A percentile compares a stretch with the other conserved stretches of the same genome.
phyloP scores from a whole-genome alignment of 2,113 vertebrate genomes.

The Litocranius walleri region DNA sequence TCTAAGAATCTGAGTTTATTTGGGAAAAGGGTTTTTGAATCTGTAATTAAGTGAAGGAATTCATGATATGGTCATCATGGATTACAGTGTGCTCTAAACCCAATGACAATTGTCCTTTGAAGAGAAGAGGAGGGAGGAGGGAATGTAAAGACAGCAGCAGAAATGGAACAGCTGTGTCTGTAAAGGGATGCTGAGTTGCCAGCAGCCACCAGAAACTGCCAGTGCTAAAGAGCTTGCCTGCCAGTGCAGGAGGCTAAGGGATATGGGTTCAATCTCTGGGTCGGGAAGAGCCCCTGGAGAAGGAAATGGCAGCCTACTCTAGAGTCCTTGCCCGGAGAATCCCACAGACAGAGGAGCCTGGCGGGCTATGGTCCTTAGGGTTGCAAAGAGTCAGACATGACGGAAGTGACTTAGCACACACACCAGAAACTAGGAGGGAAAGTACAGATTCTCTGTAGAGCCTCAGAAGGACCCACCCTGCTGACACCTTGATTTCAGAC shows the following conservation, averaged over 20 bases:
- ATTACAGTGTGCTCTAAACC: neutral
- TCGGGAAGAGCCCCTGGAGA: neutral
- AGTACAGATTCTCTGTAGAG: neutral
- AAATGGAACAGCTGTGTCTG: neutral
- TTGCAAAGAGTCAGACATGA: neutral
- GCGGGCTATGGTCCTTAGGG: accelerated
- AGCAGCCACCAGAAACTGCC: neutral
- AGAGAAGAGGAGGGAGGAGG: neutral
- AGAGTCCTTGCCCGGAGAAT: neutral
- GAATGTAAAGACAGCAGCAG: neutral
- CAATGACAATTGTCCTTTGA: neutral
- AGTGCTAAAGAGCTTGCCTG: neutral
- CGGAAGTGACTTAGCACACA: neutral
- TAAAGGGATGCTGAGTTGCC: neutral
- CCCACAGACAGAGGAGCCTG: neutral
- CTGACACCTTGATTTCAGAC: neutral
- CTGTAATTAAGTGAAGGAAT: neutral
- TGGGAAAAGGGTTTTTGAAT: neutral
- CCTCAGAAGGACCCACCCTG: neutral
- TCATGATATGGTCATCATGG: neutral
- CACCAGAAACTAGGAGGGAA: neutral
- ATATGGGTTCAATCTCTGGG: neutral
- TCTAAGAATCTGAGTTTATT: neutral
- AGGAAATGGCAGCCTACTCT: neutral
- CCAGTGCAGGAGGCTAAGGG: neutral